Evolutionary conservation across 2,797 vertebrate genomes (phyloP), one percentile per base, ranked within the genome.

Genomic region (Phyllotis vaccarum): DNA sequence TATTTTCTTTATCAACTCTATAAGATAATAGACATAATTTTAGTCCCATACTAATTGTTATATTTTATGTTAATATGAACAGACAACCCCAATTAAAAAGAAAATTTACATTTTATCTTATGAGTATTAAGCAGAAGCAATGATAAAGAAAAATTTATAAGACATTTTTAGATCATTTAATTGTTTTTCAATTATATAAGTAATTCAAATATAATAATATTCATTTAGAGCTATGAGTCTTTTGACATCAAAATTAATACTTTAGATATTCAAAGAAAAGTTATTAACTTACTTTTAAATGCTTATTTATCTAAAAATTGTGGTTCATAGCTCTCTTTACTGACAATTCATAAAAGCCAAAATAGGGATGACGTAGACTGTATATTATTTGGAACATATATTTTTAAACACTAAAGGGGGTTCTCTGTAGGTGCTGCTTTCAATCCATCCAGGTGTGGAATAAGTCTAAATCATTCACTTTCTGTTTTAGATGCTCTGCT

Each of bases 241-340:
- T 86, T 0, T 49, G 58, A 72, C 64, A 87, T 80, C 16, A 83
- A 91, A 74, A n/a, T 74, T 95, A 16, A 68, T 64, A 62, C 40
- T 83, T 80, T 94, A 74, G n/a, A 43, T 82, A 82, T 90, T 95
- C 34, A 78, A 37, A 96, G 19, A 52, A 62, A 89, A 62, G 21
- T 10, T 78, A 3, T 43, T 6, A 52, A 58, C 19, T 43, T 49
- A 68, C 34, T 56, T 49, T 89, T n/a, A 52, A 91, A 54, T 60
- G 72, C 46, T 80, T 87, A 74, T 43, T 72, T 85, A 34, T 68
- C 6, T 56, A 27, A 80, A 91, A 88, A 12, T 52, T 79, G 21
- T 14, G 16, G 49, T 6, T 88, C 17, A 12, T 27, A 64, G 3
- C 37, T 29, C 37, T 83, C 17, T 87, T 79, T 70, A 68, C 49